These are phyloP conservation scores for Anthoscopus minutus DNA, from an alignment of 2,113 vertebrate species.

Conservation along the genomic window DNA sequence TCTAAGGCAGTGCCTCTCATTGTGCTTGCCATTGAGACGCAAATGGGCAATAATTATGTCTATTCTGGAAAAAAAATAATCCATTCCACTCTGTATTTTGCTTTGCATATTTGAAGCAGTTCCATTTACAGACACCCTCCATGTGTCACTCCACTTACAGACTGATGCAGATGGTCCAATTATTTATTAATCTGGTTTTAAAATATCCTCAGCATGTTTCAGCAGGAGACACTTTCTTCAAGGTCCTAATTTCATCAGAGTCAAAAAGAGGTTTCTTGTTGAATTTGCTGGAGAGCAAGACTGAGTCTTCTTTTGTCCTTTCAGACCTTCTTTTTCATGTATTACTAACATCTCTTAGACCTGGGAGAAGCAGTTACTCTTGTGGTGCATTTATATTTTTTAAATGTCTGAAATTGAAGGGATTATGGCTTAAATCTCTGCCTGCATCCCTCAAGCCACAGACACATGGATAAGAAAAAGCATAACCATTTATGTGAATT, in stretches of 20 bases:
- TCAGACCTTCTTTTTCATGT: constrained; percentile 15
- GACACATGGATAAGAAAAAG: not conserved
- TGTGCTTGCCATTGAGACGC: not conserved
- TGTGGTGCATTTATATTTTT: not conserved
- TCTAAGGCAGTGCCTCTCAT: not conserved
- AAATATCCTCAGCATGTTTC: constrained; percentile 33
- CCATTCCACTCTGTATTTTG: constrained; percentile 42
- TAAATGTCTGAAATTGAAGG: not conserved
- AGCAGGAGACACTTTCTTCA: constrained; percentile 28
- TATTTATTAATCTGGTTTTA: constrained; percentile 60
- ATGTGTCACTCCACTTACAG: constrained; percentile 25
- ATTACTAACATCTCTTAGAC: not conserved
- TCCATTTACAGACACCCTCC: constrained; percentile 48
- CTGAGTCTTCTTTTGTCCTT: not conserved
- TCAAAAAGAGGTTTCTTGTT: not conserved
- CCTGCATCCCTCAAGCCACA: not conserved
- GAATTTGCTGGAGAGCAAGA: not conserved
- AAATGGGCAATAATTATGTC: constrained; percentile 28
- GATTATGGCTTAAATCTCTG: not conserved
- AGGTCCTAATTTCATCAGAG: constrained; percentile 17
- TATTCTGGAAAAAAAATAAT: constrained; percentile 11
- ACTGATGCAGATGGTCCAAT: constrained; percentile 49
- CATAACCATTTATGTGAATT: not conserved
- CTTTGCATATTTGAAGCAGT: constrained; percentile 35
- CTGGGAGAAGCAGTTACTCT: not conserved